Evolutionary conservation across 1,140 invertebrate genomes (phyloP), one percentile per base, ranked within the genome.

Genomic region (Drosophila yakuba): DNA sequence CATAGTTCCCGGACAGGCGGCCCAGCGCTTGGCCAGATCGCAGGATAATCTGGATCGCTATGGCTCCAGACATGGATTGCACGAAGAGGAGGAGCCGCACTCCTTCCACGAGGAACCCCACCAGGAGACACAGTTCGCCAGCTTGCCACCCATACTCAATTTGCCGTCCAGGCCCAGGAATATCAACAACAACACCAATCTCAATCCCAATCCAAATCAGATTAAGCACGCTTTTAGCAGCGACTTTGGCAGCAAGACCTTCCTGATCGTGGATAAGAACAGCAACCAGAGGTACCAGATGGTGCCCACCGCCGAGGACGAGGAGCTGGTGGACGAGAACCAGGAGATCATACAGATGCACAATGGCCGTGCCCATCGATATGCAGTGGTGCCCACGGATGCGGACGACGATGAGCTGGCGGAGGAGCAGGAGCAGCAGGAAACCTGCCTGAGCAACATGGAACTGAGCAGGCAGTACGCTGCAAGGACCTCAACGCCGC

Each of bases 291-390:
- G 94, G 38, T 94, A 95, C 57, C 94, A 94, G 8, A 94, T 94
- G 71, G 93, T 93, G 23, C 94, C 94, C 50, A 94, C 94, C 1
- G 94, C 94, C 0, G 93, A 94, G 50, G 93, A 95, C 92, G 80
- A 94, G 93, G 83, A 94, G 93, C 59, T 94, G 93, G 91, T 94
- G 91, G 56, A 93, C 92, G 38, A 92, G 25, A 92, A 92, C 62
- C 93, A 93, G 60, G 94, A 95, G 90, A 94, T 95, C 12, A 93
- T 95, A 6, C 94, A 94, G 74, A 94, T 94, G 55, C 94, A 94
- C 5, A 94, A 95, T 60, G 94, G 94, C 6, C 93, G 93, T 39
- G 93, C 93, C 0, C 93, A 93, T 63, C 93, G 94, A 63, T 95
- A 95, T 80, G 94, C 94, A 0, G 94, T 95, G 20, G 94, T 95